These are phyloP conservation scores for Parambassis ranga DNA, from an alignment of 2,797 vertebrate genomes.

Conservation along the genomic window DNA sequence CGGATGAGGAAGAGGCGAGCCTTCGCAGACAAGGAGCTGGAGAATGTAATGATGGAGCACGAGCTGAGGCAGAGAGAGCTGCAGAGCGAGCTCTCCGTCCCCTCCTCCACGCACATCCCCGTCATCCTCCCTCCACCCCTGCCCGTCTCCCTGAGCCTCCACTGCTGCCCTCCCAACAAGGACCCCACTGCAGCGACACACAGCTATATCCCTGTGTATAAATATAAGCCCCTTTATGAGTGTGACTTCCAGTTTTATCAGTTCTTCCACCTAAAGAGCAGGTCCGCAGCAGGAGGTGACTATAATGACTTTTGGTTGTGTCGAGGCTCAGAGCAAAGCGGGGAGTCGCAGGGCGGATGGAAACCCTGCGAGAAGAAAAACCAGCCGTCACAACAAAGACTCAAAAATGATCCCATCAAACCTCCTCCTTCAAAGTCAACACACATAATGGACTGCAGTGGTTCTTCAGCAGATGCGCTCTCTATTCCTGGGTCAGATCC, in stretches of 20 bases:
- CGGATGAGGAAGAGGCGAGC: constrained; percentile 79
- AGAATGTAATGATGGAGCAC: constrained; percentile 78
- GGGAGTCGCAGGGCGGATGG: constrained; percentile 33
- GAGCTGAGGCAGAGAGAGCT: constrained; percentile 76
- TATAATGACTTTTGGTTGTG: constrained; percentile 29
- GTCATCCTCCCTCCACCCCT: constrained; percentile 56
- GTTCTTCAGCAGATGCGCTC: not conserved
- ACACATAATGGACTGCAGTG: constrained; percentile 29
- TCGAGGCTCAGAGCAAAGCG: constrained; percentile 15
- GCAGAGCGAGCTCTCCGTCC: constrained; percentile 49
- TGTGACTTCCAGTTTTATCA: constrained; percentile 72
- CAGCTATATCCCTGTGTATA: constrained; percentile 63
- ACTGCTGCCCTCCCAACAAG: constrained; percentile 62
- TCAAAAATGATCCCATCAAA: constrained; percentile 41
- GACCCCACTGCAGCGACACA: constrained; percentile 43
- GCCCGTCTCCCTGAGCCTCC: constrained; percentile 52
- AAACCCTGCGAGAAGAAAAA: constrained; percentile 36
- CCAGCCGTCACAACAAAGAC: constrained; percentile 27
- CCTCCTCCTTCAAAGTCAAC: constrained; percentile 8
- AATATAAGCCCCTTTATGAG: constrained; percentile 69
- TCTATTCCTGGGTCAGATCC: constrained; percentile 46
- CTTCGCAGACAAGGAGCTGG: constrained; percentile 82
- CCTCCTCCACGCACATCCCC: constrained; percentile 36
- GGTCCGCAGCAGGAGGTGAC: constrained; percentile 28
- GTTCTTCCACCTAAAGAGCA: constrained; percentile 62